Base-by-base conservation (phyloP, 2,113 vertebrate species). In the Phrynocephalus versicolor region DNA sequence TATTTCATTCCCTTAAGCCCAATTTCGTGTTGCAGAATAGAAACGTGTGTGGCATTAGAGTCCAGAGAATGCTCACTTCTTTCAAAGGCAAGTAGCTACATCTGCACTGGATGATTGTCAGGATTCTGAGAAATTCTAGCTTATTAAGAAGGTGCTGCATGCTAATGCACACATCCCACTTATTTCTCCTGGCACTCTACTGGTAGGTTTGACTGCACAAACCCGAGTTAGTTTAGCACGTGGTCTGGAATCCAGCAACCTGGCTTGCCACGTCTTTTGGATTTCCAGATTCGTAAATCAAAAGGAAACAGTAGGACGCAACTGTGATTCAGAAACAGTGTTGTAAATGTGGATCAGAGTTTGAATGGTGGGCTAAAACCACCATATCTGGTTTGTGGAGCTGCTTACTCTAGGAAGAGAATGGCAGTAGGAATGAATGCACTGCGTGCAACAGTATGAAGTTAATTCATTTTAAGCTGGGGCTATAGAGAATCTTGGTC, bases 31-130 rank as follows among this genome's bases (percentile, higher is more conserved):
- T 84, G 19, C n/a, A 60, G 76, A 85, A 84, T 80, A 87, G 83
- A 62, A 80, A 89, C 91, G 86, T 90, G 74, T 9, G 62, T 89
- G 10, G 85, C 21, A 55, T 55, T 84, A 33, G 72, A 12, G 89
- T 92, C 37, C 84, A 13, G 45, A 45, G 79, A 81, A 30, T 74
- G 13, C 1, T 15, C n/a, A 15, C 2, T 64, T 75, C 51, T 51
- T 51, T 55, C 21, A 37, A 74, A 30, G n/a, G 58, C 21, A 35
- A 51, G 25, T 62, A 73, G n/a, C 10, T n/a, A 14, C 30, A 69
- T 69, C 16, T n/a, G 33, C 30, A 69, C 39, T 33, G n/a, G n/a
- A n/a, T n/a, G n/a, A n/a, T n/a, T n/a, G n/a, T n/a, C n/a, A n/a
- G n/a, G n/a, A n/a, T n/a, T n/a, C n/a, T n/a, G n/a, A n/a, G n/a